phyloP scores from a whole-genome alignment of 2,797 vertebrate genomes.

The Myotis findleyi region DNA sequence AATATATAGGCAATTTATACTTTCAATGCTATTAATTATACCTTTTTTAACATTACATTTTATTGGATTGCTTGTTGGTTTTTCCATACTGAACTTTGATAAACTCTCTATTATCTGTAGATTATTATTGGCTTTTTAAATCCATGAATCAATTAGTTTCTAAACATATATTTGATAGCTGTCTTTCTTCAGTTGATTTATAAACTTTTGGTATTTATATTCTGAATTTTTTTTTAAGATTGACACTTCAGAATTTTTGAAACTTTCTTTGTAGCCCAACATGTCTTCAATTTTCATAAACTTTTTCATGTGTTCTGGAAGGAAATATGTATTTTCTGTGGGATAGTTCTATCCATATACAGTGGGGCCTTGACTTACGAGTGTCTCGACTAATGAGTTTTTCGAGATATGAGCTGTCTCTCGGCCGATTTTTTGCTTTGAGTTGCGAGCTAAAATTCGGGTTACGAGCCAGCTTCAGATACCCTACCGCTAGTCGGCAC shows the following conservation, averaged over 20 bases:
- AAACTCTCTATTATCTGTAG: background rate
- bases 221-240: background rate
- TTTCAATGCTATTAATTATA: background rate
- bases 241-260: background rate
- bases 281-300: conserved; percentile 11
- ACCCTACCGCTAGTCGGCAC: no score
- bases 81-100: conserved; percentile 32
- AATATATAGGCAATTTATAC: conserved; percentile 27
- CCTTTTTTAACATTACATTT: conserved; percentile 38
- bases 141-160: background rate
- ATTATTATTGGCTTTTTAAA: conserved; percentile 14
- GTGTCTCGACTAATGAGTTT: no score
- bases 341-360: background rate
- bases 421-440: no score
- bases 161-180: background rate
- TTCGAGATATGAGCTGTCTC: no score
- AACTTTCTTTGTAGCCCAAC: background rate
- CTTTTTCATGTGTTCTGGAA: conserved; percentile 15
- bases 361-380: no score
- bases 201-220: conserved; percentile 11
- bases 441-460: no score
- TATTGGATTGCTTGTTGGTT: background rate
- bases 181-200: background rate
- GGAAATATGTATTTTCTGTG: background rate
- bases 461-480: no score